These are phyloP conservation scores for Mycogona germanica DNA, from an alignment of 2,888 invertebrate species.

Conservation along the genomic window DNA sequence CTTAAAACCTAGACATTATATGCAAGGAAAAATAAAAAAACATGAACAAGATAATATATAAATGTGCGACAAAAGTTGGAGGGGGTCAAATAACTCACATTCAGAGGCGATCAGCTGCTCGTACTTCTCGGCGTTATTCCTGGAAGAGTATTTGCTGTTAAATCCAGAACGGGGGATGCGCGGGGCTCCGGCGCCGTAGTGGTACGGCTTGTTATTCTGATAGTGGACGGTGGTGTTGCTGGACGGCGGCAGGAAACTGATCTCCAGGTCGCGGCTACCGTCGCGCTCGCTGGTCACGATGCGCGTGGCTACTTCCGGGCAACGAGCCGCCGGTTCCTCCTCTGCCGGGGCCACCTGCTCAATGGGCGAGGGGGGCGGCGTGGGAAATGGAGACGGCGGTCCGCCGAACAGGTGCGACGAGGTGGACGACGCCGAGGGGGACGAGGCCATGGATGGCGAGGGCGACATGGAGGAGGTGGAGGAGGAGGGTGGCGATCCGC, in stretches of 20 bases:
- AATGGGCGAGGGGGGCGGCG: conserved; percentile 9
- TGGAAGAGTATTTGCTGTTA: no score
- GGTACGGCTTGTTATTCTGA: no score
- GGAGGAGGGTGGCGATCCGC: conserved; percentile 15
- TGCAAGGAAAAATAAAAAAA: no score
- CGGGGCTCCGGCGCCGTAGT: no score
- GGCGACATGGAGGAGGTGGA: conserved; percentile 22
- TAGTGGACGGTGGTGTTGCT: not conserved
- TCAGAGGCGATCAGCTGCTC: no score
- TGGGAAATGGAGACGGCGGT: conserved; percentile 7
- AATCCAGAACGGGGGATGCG: no score
- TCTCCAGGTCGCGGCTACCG: conserved; percentile 64
- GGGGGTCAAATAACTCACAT: no score
- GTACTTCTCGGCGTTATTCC: no score
- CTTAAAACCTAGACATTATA: no score
- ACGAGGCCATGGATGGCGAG: conserved; percentile 18
- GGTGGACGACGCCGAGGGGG: conserved; percentile 17
- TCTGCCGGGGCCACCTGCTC: conserved; percentile 30
- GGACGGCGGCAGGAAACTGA: conserved; percentile 42
- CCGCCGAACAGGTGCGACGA: not conserved
- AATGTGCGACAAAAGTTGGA: no score
- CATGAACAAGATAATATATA: no score
- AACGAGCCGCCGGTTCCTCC: not conserved
- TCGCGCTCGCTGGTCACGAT: conserved; percentile 55
- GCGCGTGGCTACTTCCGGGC: conserved; percentile 54